phyloP scores from a whole-genome alignment of 92 coral and sea anemone genomes.

The Porites lobata region DNA sequence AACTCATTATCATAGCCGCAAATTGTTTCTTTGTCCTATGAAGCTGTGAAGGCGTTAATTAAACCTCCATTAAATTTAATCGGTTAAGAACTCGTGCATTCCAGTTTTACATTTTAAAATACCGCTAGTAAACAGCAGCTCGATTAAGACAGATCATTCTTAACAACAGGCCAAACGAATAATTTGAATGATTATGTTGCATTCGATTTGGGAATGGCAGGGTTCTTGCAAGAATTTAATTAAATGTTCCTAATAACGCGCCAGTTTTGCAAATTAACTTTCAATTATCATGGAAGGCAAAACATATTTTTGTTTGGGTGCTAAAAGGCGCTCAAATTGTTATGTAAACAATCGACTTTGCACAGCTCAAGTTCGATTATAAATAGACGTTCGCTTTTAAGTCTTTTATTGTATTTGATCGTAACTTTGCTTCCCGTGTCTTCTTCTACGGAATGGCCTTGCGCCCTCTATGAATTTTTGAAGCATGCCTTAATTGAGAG shows the following conservation, averaged over 20 bases:
- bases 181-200: neutral
- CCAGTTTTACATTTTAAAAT: neutral
- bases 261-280: neutral
- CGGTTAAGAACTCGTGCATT: neutral
- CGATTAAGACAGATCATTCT: neutral
- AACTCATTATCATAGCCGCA: neutral
- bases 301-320: slow-evolving; percentile 13
- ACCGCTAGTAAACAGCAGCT: neutral
- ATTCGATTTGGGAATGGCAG: neutral
- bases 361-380: neutral
- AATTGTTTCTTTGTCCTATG: neutral
- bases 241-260: neutral
- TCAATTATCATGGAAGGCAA: slow-evolving; percentile 14
- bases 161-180: neutral
- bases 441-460: neutral
- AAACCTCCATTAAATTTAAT: neutral
- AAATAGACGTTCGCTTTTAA: neutral
- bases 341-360: slow-evolving; percentile 30
- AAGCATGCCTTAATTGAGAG: neutral
- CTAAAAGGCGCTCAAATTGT: slow-evolving; percentile 31
- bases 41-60: neutral
- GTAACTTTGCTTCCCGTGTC: neutral
- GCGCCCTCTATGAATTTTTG: neutral
- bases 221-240: neutral
- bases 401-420: neutral